Evolutionary conservation across 2,888 invertebrate genomes (phyloP), one percentile per base, ranked within the genome.

Genomic region (Nomada fabriciana): DNA sequence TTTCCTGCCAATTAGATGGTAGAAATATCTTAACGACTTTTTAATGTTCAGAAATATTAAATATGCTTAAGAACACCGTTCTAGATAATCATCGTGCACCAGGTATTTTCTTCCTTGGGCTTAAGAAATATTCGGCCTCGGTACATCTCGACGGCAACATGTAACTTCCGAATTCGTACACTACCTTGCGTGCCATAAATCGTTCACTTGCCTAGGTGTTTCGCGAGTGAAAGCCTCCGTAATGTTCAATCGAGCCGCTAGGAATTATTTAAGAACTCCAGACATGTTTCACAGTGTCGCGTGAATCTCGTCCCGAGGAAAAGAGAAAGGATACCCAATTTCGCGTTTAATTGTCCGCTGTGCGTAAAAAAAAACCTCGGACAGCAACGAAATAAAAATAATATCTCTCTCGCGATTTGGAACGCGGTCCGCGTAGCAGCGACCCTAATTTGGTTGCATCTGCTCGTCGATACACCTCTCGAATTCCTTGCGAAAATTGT

Each of bases 221-320:
- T 63, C 72, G 42, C 64, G 64, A 76, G 76, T 72, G 76, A 76
- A 76, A 76, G 76, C 64, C 23, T 20, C 18, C 65, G 3, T 59
- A 29, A n/a, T 65, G 25, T 64, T 20, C 61, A 29, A 61, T 36
- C n/a, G n/a, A 61, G 42, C 29, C 59, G 9, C 18, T 18, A 5
- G 11, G 29, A 18, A 52, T 18, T 50, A 50, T 29, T 43, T 50
- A 15, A 25, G 20, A 5, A 52, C 50, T 9, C 4, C n/a, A 9
- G 7, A 7, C 7, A 36, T 7, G 7, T 36, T 36, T 36, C 23
- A 10, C 36, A 9, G 60, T 60, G 29, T 60, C 29, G 9, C 15
- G 60, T 10, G 15, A 36, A 36, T 52, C 7, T 15, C 18, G 36
- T 7, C 1, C 7, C 36, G 36, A 36, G 36, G 36, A 36, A 36